phyloP scores from a whole-genome alignment of 1,140 invertebrate species.

The Atta colombica region DNA sequence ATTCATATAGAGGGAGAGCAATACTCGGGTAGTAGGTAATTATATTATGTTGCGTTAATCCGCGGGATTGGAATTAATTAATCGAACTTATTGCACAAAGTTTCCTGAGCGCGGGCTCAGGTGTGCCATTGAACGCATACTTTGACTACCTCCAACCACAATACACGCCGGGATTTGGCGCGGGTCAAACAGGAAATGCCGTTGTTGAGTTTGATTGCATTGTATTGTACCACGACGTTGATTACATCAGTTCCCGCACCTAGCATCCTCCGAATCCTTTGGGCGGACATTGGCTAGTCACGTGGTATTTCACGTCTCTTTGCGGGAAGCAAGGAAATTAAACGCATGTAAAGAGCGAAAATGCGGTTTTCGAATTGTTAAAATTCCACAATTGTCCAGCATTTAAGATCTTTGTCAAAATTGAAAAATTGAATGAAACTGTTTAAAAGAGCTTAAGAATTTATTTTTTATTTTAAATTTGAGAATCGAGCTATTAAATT shows the following conservation, averaged over 20 bases:
- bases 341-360: background rate
- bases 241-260: constrained; percentile 38
- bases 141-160: constrained; percentile 44
- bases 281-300: constrained; percentile 15
- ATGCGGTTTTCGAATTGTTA: background rate
- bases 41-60: constrained; percentile 55
- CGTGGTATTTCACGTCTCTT: constrained; percentile 27
- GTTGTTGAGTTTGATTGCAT: constrained; percentile 53
- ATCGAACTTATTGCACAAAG: constrained; percentile 61
- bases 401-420: background rate
- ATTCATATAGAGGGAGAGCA: constrained; percentile 33
- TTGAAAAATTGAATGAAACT: background rate
- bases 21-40: constrained; percentile 50
- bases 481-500: background rate
- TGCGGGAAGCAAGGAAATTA: constrained; percentile 4
- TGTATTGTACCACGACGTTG: constrained; percentile 34
- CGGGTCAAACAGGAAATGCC: constrained; percentile 52
- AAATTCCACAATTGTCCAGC: constrained; percentile 12
- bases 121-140: constrained; percentile 56
- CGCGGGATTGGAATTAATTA: constrained; percentile 55
- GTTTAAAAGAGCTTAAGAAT: background rate
- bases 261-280: constrained; percentile 50
- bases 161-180: constrained; percentile 21
- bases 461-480: background rate
- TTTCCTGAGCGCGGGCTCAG: constrained; percentile 38